Conservation (phyloP, 2,113 vertebrate species). For the Onychostruthus taczanowskii region DNA sequence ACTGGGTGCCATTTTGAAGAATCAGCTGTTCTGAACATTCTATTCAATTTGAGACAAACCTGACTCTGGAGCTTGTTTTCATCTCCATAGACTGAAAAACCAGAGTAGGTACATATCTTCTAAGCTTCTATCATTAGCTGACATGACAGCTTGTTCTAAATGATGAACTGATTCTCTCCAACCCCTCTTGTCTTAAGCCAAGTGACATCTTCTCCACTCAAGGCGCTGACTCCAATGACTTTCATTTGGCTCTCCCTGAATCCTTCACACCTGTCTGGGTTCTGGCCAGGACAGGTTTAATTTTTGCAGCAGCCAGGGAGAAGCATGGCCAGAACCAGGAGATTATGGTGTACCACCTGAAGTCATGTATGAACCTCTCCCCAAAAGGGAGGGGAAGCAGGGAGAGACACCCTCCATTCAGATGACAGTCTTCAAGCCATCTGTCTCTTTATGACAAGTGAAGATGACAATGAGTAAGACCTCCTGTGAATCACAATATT, state of each 20-base stretch:
- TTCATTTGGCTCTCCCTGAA: neutral
- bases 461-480: neutral
- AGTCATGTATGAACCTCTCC: neutral
- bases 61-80: neutral
- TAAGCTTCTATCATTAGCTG: neutral
- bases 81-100: neutral
- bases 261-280: neutral
- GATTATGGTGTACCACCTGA: neutral
- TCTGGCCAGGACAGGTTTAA: neutral
- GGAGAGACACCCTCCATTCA: neutral
- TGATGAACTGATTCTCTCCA: neutral
- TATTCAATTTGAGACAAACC: neutral
- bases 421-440: neutral
- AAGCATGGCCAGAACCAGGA: rapidly evolving
- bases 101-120: neutral
- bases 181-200: neutral
- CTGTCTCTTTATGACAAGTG: neutral
- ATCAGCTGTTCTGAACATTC: neutral
- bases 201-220: neutral
- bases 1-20: neutral
- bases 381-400: neutral
- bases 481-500: neutral
- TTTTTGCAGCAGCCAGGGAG: neutral
- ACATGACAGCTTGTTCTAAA: neutral
- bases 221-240: neutral